Conservation (phyloP, 2,888 invertebrate species). For the Tanytarsus gracilentus region DNA sequence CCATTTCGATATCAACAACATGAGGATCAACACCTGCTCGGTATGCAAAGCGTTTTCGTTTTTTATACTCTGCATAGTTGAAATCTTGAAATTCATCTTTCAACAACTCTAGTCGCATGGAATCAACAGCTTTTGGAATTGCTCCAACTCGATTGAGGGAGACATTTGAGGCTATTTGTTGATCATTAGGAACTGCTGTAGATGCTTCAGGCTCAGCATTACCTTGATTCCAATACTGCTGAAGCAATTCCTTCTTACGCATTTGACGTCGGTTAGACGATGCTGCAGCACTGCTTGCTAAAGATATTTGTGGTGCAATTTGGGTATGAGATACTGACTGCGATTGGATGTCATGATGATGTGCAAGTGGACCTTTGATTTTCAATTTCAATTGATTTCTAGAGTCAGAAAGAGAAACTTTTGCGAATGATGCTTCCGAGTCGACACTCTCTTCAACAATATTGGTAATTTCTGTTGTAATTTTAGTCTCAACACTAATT, state of each 20-base stretch:
- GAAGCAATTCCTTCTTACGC: conserved; percentile 79
- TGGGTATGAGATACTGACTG: conserved; percentile 49
- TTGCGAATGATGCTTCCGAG: conserved; percentile 48
- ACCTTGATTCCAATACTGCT: conserved; percentile 78
- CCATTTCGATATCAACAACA: not conserved
- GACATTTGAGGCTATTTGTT: conserved; percentile 50
- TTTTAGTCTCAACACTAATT: conserved; percentile 30
- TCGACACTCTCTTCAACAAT: conserved; percentile 41
- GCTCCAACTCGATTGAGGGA: conserved; percentile 44
- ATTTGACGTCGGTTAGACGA: conserved; percentile 72
- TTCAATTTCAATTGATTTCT: conserved; percentile 82
- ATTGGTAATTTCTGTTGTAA: conserved; percentile 32
- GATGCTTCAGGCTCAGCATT: conserved; percentile 66
- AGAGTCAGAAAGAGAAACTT: conserved; percentile 68
- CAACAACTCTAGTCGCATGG: conserved; percentile 79
- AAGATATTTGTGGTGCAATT: conserved; percentile 37
- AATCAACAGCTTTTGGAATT: conserved; percentile 81
- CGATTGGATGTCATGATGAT: conserved; percentile 50
- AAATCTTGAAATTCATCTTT: conserved; percentile 71
- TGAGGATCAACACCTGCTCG: conserved; percentile 7
- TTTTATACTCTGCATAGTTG: conserved; percentile 56
- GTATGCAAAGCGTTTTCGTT: conserved; percentile 47
- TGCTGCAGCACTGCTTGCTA: conserved; percentile 47
- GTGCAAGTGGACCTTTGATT: conserved; percentile 79
- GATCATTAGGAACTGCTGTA: conserved; percentile 46